Base-by-base conservation (phyloP, 2,113 vertebrate genomes). In the Onychorhynchus coronatus region DNA sequence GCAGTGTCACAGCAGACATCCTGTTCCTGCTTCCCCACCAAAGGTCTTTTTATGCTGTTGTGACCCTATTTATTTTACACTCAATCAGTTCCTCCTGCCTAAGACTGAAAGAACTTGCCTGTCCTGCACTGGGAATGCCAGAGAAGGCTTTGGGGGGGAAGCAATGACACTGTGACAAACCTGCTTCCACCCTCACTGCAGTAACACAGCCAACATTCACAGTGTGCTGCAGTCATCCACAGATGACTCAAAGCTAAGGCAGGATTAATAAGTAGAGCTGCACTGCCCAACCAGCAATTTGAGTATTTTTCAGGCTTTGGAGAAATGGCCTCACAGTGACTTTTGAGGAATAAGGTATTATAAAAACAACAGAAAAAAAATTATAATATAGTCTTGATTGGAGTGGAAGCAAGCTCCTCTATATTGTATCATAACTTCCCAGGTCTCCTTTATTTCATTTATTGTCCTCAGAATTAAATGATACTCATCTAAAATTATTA, bases 401-500 rank as follows among this genome's bases (percentile, higher is more conserved):
- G 39, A 91, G 71, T 85, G 46, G 73, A 81, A 95, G 58, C n/a
- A 85, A 96, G 88, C 37, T 78, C 70, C 80, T 46, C 88, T 89
- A 18, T 81, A 80, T 68, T 95, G 52, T 95, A 87, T 72, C 47
- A 63, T 73, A 80, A 84, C 86, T 95, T 93, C 88, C 63, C 27
- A 22, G 59, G 72, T 71, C 78, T 93, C 85, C 47, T 96, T 91
- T 91, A 88, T 95, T 96, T 86, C 76, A 39, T 88, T 90, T 52
- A 80, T 87, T 92, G 77, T 89, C 88, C 86, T 93, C 55, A 89
- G 74, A 92, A 91, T 93, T 95, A 94, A 96, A 92, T 81, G 76
- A 91, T 94, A 94, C 90, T 91, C 35, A 13, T 93, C 91, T 80
- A 95, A 96, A 97, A 96, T 96, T 96, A 93, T 92, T 70, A 91